Evolutionary conservation across 64 coral and sea anemone genomes (phyloP), one percentile per base, ranked within the genome.

Genomic region (Hydrozoanthus tunicans): DNA sequence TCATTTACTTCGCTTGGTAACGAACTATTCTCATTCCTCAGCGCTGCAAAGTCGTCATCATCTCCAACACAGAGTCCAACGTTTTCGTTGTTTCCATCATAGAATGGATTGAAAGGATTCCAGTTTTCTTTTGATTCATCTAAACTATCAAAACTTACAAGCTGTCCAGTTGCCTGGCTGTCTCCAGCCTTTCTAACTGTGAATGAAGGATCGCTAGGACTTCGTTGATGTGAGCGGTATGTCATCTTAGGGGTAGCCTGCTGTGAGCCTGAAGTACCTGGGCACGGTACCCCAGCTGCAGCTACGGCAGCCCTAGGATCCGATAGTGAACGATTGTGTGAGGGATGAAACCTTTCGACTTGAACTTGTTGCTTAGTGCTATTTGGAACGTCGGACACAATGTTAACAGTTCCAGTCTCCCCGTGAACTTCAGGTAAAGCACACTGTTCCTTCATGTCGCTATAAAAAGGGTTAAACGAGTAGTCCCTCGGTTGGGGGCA

Each of bases 61-160:
- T 86, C 69, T 43, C 24, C 84, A 59, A n/a, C 9, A 86, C 83
- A 26, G 10, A 43, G 5, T n/a, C 66, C 69, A 6, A 74, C 56
- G 15, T 15, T 62, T 4, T 10, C 68, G 59, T 55, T 12, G 9
- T 59, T 88, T 43, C 84, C 69, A 73, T 88, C 84, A 88, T 88
- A 74, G 54, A 88, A 88, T 26, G 84, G 84, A 60, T 66, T 88
- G 9, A 88, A 88, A 17, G 84, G 84, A 23, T 88, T 88, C 68
- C 68, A 73, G 84, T 88, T 88, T 88, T 88, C 84, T 60, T 88
- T 88, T 26, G 84, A 59, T 59, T 88, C 84, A 26, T 75, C 20
- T 88, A 73, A 58, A 73, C 70, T 88, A 24, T 75, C 84, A 73
- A 88, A 59, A 32, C 12, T 88, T 74, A 88, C 84, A 88, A 88